Percentiles rank a stretch among this genome's conserved stretches.
These are phyloP conservation scores for Botia almorhae DNA, from an alignment of 2,797 vertebrate species.

Conservation along the genomic window DNA sequence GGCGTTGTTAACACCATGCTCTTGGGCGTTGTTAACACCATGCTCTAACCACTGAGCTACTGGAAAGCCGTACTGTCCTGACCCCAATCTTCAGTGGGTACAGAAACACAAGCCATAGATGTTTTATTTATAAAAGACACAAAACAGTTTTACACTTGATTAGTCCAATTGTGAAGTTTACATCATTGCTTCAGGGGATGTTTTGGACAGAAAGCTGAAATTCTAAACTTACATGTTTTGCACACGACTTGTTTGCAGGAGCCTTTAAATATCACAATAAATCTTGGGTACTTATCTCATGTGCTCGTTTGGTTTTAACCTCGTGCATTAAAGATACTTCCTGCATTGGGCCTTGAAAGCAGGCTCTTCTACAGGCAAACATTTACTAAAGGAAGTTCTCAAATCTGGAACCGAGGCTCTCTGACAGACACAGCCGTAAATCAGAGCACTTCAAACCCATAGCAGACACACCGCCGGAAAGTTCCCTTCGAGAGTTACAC, in stretches of 20 bases:
- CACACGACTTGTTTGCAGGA: neutral
- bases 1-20: too few relatives aligned
- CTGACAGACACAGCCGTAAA: slow-evolving; percentile 58
- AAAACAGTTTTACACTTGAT: slow-evolving; percentile 20
- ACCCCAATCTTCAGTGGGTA: neutral
- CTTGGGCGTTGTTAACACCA: too few relatives aligned
- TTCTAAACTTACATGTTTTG: neutral
- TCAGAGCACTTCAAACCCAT: slow-evolving; percentile 54
- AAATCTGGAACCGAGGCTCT: slow-evolving; percentile 52
- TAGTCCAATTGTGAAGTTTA: neutral
- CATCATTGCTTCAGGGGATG: neutral
- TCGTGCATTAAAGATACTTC: slow-evolving; percentile 55
- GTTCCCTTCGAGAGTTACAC: slow-evolving; percentile 52
- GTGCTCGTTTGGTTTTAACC: slow-evolving; percentile 58
- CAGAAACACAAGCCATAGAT: neutral
- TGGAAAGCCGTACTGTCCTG: neutral
- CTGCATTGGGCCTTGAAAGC: slow-evolving; percentile 54
- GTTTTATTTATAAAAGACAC: slow-evolving; percentile 12
- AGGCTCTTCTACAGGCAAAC: slow-evolving; percentile 55
- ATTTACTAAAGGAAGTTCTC: slow-evolving; percentile 61
- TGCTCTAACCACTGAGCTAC: too few relatives aligned
- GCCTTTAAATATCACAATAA: slow-evolving; percentile 49
- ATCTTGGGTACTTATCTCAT: slow-evolving; percentile 55
- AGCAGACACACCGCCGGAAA: slow-evolving; percentile 48
- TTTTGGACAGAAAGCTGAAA: neutral